phyloP scores from a whole-genome alignment of 2,888 invertebrate species.

The Acleris sparsana region DNA sequence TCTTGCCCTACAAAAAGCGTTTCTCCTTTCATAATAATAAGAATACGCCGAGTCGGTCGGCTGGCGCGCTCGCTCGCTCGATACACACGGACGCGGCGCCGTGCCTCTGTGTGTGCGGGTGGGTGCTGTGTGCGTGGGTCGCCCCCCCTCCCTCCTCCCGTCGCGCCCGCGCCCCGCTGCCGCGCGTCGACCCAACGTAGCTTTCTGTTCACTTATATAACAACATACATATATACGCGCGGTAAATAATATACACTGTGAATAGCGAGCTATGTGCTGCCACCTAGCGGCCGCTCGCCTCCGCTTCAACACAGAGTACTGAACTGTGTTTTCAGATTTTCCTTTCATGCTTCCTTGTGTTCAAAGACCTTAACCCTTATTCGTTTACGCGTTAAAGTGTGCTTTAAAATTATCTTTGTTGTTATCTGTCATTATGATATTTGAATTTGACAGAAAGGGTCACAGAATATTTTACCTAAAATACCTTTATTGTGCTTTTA shows the following conservation, averaged over 20 bases:
- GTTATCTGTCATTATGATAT: too few relatives aligned
- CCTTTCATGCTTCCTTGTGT: slow-evolving; percentile 58
- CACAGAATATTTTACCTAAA: too few relatives aligned
- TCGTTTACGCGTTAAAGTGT: too few relatives aligned
- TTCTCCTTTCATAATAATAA: slow-evolving; percentile 85
- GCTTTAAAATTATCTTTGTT: too few relatives aligned
- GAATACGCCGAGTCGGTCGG: slow-evolving; percentile 84
- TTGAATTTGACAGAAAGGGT: too few relatives aligned
- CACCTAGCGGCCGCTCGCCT: slow-evolving; percentile 76
- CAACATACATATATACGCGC: slow-evolving; percentile 73
- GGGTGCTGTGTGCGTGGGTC: slow-evolving; percentile 50
- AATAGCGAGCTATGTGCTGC: slow-evolving; percentile 80
- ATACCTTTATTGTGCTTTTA: too few relatives aligned
- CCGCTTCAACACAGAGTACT: slow-evolving; percentile 60
- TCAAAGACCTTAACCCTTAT: slow-evolving; percentile 49
- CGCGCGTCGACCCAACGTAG: slow-evolving; percentile 63
- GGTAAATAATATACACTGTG: slow-evolving; percentile 81
- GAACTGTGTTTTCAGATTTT: slow-evolving; percentile 66
- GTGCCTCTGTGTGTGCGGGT: slow-evolving; percentile 55
- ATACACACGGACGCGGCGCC: slow-evolving; percentile 69
- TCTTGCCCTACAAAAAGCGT: slow-evolving; percentile 84
- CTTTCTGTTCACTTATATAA: slow-evolving; percentile 84
- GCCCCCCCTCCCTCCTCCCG: slow-evolving; percentile 43
- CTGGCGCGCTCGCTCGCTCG: slow-evolving; percentile 78
- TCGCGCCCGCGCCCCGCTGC: slow-evolving; percentile 45